Evolutionary conservation across 2,797 vertebrate species (phyloP).

Genomic region (Eulemur coronatus): DNA sequence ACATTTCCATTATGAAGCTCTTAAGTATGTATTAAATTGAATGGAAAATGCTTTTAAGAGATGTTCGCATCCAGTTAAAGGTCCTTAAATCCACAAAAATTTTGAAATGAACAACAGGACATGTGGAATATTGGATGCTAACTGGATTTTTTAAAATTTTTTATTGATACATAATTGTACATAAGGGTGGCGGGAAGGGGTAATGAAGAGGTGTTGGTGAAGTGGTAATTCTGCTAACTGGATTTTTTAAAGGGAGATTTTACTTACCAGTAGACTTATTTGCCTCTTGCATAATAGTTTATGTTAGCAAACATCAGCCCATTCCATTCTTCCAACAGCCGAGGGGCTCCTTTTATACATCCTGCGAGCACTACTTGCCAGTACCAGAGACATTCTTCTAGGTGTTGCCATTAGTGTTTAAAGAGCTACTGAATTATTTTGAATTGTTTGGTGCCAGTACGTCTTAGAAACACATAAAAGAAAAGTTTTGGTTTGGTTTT

Average conservation of each 20-base stretch:
- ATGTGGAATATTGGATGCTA: neutral
- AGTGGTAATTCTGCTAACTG: neutral
- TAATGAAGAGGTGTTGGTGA: too few relatives aligned
- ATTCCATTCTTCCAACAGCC: neutral
- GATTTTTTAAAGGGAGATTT: neutral
- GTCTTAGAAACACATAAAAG: neutral
- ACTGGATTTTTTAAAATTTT: neutral
- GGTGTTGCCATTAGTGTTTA: neutral
- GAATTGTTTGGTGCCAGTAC: neutral
- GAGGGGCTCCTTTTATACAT: accelerated
- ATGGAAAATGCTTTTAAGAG: neutral
- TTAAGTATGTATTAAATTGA: neutral
- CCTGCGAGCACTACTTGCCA: accelerated
- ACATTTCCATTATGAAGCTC: neutral
- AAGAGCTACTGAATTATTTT: neutral
- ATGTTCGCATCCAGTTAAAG: neutral
- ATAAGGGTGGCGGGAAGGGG: too few relatives aligned
- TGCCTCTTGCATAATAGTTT: neutral
- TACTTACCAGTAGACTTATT: neutral
- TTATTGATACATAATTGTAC: too few relatives aligned
- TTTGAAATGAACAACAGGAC: neutral
- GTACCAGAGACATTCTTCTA: neutral
- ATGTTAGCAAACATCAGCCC: neutral
- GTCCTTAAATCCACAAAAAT: neutral
- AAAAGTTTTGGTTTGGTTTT: neutral